Conservation (phyloP, 2,797 vertebrate genomes). For the Nyctalus aviator region DNA sequence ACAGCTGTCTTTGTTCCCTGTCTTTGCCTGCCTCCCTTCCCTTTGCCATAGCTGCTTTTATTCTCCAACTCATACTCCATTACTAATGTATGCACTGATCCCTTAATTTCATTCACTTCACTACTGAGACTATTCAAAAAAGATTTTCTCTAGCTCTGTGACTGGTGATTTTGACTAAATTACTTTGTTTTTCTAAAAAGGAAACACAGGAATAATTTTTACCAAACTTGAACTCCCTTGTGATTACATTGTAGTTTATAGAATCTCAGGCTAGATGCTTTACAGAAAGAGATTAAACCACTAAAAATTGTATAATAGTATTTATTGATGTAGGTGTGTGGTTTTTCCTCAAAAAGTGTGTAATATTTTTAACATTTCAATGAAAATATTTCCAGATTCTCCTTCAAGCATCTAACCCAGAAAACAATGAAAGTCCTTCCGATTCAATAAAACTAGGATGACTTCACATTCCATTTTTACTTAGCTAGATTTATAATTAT, state of each 20-base stretch:
- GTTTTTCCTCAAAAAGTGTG: neutral
- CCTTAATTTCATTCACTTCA: neutral
- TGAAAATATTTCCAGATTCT: conserved; percentile 5
- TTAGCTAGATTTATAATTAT: neutral
- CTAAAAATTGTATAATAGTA: neutral
- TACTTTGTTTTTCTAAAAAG: conserved; percentile 45
- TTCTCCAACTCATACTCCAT: neutral
- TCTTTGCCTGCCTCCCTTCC: neutral
- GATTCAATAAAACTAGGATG: neutral
- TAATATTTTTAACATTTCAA: conserved; percentile 2
- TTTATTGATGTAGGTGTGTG: neutral
- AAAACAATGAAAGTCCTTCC: conserved; percentile 10
- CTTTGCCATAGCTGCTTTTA: neutral
- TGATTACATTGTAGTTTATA: neutral
- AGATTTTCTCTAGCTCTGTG: neutral
- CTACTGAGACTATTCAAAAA: conserved; percentile 8
- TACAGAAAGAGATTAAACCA: neutral
- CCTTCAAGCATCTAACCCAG: conserved; percentile 1
- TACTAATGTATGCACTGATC: neutral
- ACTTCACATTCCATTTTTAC: neutral
- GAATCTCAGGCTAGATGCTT: neutral
- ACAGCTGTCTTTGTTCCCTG: neutral
- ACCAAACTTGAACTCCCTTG: neutral
- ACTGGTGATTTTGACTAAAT: neutral
- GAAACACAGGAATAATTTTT: conserved; percentile 1